Conservation (phyloP, 1,140 invertebrate species). For the Lordiphosa collinella region DNA sequence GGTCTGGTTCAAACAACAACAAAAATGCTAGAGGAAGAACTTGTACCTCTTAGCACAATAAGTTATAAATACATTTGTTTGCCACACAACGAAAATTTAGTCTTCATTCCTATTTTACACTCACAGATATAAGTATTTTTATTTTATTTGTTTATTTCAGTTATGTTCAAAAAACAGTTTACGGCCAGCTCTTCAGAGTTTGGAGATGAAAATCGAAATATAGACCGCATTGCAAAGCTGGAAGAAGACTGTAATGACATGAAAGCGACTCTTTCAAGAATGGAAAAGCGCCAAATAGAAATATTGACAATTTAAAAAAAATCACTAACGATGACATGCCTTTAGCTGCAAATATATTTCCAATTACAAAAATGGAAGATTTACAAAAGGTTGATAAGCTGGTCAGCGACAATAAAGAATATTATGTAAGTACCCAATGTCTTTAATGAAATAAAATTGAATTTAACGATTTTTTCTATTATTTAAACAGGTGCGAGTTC, state of each 20-base stretch:
- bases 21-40: too few relatives aligned
- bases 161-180: too few relatives aligned
- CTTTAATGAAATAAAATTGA: neutral
- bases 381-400: too few relatives aligned
- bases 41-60: constrained; percentile 5
- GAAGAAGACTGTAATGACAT: too few relatives aligned
- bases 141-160: too few relatives aligned
- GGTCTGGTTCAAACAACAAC: too few relatives aligned
- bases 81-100: constrained; percentile 9
- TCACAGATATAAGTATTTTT: too few relatives aligned
- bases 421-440: neutral
- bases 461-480: neutral
- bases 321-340: constrained; percentile 2
- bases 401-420: too few relatives aligned
- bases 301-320: constrained; percentile 7
- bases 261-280: neutral
- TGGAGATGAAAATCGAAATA: too few relatives aligned
- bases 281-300: constrained; percentile 2
- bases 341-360: neutral
- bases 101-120: constrained; percentile 8
- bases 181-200: too few relatives aligned
- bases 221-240: too few relatives aligned
- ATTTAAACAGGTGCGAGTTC: neutral
- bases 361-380: constrained; percentile 10
- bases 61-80: constrained; percentile 12